Conservation (phyloP, 2,888 invertebrate species). For the Watsonalla cultraria region DNA sequence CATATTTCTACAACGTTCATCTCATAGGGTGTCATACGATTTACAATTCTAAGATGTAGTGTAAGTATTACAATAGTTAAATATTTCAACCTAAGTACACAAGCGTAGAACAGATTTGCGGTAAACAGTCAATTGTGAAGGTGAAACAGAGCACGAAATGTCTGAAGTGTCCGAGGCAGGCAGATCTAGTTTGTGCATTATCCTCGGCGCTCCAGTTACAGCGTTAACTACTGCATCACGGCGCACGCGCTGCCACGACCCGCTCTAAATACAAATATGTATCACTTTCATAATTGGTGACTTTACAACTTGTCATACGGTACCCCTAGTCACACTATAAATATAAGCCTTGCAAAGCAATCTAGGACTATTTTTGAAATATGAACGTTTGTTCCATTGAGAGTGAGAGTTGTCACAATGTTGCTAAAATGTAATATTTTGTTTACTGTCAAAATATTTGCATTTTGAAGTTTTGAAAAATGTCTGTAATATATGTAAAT, state of each 20-base stretch:
- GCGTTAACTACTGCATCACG: conserved; percentile 42
- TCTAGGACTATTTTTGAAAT: not conserved
- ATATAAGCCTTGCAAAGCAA: not conserved
- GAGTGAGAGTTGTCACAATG: too few relatives aligned
- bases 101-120: not conserved
- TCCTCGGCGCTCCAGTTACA: conserved; percentile 55
- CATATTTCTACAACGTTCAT: too few relatives aligned
- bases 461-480: too few relatives aligned
- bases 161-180: conserved; percentile 25
- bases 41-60: too few relatives aligned
- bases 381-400: too few relatives aligned
- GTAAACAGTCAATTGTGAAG: conserved; percentile 35
- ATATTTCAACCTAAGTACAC: not conserved
- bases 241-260: conserved; percentile 7
- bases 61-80: not conserved
- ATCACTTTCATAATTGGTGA: not conserved
- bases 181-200: conserved; percentile 42
- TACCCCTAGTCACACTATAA: not conserved
- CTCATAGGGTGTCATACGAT: too few relatives aligned
- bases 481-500: too few relatives aligned
- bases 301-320: not conserved
- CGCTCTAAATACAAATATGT: not conserved
- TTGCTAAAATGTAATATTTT: too few relatives aligned
- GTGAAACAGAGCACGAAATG: conserved; percentile 66
- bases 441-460: too few relatives aligned